Conservation (phyloP, 2,797 vertebrate species). For the Octomys mimax region DNA sequence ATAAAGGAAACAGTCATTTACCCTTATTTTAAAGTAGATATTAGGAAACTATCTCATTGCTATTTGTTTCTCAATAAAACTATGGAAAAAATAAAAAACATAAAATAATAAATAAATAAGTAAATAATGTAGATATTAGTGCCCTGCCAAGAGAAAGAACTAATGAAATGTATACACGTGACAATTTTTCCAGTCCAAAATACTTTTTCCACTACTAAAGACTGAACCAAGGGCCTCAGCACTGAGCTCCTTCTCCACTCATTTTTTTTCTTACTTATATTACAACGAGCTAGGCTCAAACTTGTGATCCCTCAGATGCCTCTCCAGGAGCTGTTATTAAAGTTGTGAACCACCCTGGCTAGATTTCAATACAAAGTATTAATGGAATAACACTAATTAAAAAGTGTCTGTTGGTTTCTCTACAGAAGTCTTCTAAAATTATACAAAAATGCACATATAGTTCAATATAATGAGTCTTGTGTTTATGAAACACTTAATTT, state of each 20-base stretch:
- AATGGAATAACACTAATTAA: not conserved
- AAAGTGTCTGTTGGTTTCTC: slow-evolving; percentile 17
- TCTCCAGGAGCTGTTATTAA: not conserved
- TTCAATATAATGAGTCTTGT: not conserved
- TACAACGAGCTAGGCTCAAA: not conserved
- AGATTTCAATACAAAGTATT: not conserved
- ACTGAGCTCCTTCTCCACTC: not conserved
- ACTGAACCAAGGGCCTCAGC: not conserved
- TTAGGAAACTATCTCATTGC: not conserved
- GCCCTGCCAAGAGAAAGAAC: not conserved
- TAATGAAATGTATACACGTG: not conserved
- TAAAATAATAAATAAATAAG: too few relatives aligned
- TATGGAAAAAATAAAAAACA: too few relatives aligned
- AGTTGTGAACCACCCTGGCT: not conserved
- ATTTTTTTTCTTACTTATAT: not conserved
- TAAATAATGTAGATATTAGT: not conserved
- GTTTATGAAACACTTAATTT: slow-evolving; percentile 23
- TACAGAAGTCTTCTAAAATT: slow-evolving; percentile 1
- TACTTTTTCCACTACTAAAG: not conserved
- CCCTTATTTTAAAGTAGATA: not conserved
- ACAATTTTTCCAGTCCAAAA: not conserved
- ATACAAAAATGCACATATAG: not conserved
- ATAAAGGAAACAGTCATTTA: not conserved
- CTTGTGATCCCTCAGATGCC: not conserved
- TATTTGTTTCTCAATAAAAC: too few relatives aligned